phyloP scores from a whole-genome alignment of 2,797 vertebrate genomes.

The Tauraco hartlaubi region DNA sequence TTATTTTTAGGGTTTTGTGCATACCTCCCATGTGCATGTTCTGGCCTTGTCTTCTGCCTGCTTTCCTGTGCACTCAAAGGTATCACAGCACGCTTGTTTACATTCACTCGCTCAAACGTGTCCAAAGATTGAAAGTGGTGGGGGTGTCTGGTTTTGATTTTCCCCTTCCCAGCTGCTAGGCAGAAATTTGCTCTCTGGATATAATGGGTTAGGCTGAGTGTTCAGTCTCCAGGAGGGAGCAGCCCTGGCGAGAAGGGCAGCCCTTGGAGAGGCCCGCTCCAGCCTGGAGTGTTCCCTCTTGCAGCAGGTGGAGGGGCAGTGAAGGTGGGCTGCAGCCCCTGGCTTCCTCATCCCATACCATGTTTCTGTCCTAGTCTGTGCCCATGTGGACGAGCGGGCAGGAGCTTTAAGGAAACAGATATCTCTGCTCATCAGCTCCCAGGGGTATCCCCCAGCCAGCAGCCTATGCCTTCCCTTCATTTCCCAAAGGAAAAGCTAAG shows the following conservation, averaged over 20 bases:
- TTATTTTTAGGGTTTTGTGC: background rate
- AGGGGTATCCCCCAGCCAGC: background rate
- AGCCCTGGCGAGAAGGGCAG: background rate
- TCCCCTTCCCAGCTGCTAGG: background rate
- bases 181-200: background rate
- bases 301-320: background rate
- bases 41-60: background rate
- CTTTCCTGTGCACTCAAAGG: background rate
- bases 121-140: background rate
- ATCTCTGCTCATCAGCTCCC: background rate
- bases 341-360: rapidly evolving
- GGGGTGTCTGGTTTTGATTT: background rate
- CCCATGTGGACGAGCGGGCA: background rate
- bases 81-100: background rate
- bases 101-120: rapidly evolving
- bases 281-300: background rate
- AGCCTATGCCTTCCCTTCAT: background rate
- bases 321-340: background rate
- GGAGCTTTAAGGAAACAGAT: background rate
- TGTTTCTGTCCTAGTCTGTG: background rate
- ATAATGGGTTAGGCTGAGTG: background rate
- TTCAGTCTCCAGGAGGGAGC: background rate
- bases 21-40: background rate
- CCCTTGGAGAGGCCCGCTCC: background rate
- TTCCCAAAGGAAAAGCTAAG: background rate